Evolutionary conservation across 2,797 vertebrate species (phyloP), one percentile per base, ranked within the genome.

Genomic region (Centroberyx gerrardi): DNA sequence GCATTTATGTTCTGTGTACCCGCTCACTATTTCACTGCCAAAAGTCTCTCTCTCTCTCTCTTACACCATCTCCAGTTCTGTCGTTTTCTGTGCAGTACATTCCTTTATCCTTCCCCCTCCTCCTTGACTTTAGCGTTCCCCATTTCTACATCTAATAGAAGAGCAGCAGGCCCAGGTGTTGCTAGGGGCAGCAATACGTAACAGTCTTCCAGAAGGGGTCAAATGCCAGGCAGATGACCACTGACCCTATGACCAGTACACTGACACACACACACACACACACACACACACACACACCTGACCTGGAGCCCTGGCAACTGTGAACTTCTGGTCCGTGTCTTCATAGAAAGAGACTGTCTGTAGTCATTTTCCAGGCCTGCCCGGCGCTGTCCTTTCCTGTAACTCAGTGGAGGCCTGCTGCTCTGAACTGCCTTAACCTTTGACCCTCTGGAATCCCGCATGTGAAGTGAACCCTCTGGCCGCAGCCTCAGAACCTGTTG

Each of bases 381-480:
- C 62, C 13, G 3, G 10, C 54, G 70, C 62, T 76, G 71, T 59
- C 63, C 65, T 79, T 79, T 62, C 60, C 55, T 53, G 68, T 51
- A 48, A 46, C 71, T 87, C 80, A 79, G 71, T 17, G 53, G 64
- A 80, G 53, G 60, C 56, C 4, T 51, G 70, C 76, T 59, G 82
- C 74, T 87, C 67, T 82, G 59, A 92, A 84, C 88, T 88, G 89
- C 82, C 59, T 68, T 84, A 60, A 88, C 84, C 87, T 88, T 80
- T 91, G 82, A 82, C 78, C 72, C 44, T 27, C 4, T 60, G 72
- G 86, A 93, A 87, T 90, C 82, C 68, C 81, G 72, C 49, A 44
- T 63, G 29, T 38, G 28, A 68, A 68, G 62, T 64, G 8, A 42
- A 74, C 60, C 88, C 74, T 71, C 42, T 52, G 81, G 87, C 70